A percentile compares a stretch with the other conserved stretches of the same genome.
Evolutionary conservation across 2,797 vertebrate species (phyloP).

Genomic region (Typhlichthys eigenmanni): DNA sequence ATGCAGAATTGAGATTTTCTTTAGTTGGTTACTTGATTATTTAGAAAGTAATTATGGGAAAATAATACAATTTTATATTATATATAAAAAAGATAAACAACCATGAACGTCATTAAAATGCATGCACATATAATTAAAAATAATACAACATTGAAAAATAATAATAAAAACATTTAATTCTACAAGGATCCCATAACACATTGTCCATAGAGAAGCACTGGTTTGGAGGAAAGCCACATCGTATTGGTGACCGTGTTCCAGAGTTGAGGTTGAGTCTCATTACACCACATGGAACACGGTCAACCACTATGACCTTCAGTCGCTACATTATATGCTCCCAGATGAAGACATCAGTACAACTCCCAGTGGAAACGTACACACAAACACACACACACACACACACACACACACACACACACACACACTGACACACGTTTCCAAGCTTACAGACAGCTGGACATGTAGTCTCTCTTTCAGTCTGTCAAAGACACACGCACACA

Average conservation of each 20-base stretch:
- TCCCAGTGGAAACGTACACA: conserved; percentile 37
- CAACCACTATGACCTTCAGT: conserved; percentile 62
- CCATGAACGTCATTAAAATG: no score
- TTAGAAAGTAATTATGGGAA: no score
- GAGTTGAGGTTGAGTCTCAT: conserved; percentile 48
- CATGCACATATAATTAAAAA: no score
- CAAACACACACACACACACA: conserved; percentile 7
- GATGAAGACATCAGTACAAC: conserved; percentile 59
- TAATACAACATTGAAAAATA: no score
- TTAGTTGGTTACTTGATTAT: no score
- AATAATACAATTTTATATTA: no score
- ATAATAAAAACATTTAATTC: no score
- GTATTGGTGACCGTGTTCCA: conserved; percentile 27
- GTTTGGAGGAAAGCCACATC: no score
- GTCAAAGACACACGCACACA: conserved; percentile 2
- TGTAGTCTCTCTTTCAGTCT: background rate
- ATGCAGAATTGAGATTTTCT: no score
- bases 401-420: conserved; percentile 33
- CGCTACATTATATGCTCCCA: conserved; percentile 59
- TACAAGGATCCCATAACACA: no score
- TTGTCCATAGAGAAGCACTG: no score
- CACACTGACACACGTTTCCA: conserved; percentile 10
- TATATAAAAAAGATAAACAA: no score
- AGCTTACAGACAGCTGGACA: background rate
- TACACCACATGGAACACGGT: conserved; percentile 63